A percentile compares a stretch with the other conserved stretches of the same genome.
Evolutionary conservation across 2,797 vertebrate genomes (phyloP).

Genomic region (Amazona finschi): DNA sequence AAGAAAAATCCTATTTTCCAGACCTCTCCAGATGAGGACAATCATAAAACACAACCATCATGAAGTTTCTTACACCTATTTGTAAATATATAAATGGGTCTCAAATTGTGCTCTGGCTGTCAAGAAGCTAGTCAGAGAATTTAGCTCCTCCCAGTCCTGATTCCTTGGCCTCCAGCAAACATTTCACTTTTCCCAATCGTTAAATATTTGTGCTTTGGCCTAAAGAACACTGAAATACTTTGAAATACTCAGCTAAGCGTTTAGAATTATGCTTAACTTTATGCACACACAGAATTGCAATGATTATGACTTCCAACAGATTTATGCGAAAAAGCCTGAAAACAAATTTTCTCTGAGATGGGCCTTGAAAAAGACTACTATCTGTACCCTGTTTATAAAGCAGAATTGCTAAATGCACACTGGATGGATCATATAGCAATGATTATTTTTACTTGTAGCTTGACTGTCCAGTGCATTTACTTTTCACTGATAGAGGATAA

Average conservation of each 20-base stretch:
- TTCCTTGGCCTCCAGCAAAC: background rate
- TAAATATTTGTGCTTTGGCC: background rate
- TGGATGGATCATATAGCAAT: background rate
- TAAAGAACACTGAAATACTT: background rate
- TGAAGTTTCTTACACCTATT: background rate
- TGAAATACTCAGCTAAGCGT: background rate
- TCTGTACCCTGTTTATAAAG: background rate
- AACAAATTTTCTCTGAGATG: background rate
- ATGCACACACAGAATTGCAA: fast-evolving
- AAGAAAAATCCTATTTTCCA: background rate
- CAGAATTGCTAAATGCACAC: background rate
- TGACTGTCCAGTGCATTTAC: background rate
- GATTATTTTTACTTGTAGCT: background rate
- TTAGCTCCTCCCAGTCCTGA: background rate
- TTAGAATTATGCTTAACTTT: background rate
- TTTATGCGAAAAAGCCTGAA: background rate
- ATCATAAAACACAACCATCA: background rate
- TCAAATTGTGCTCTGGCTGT: background rate
- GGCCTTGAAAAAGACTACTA: background rate
- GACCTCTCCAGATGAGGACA: background rate
- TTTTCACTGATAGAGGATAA: background rate
- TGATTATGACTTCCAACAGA: background rate
- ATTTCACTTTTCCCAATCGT: background rate
- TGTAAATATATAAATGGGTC: background rate
- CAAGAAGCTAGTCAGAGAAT: background rate